Base-by-base conservation (phyloP, 53 echinoderm and acorn worm genomes). In the Temnopleurus reevesii region DNA sequence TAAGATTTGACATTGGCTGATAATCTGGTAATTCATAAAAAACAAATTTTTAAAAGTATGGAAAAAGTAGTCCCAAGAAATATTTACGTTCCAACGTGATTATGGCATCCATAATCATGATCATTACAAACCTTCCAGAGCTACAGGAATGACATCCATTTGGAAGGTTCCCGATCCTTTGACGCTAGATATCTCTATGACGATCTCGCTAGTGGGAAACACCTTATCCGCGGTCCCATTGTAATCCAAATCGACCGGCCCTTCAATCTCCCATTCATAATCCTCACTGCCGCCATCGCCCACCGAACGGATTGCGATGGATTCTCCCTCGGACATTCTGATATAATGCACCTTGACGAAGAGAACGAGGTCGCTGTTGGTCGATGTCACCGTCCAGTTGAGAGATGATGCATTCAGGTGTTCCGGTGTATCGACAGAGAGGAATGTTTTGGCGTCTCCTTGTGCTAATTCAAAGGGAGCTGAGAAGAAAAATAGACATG, bases 151-250 rank as follows among this genome's bases (percentile, higher is more conserved):
- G 21, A 83, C 31, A 9, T 38, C 4, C 21, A 83, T n/a, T 18
- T 8, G 8, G 23, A 83, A 55, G 10, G 17, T 0, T 36, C 36
- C 36, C 10, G 83, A 33, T 47, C 55, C 34, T 33, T 83, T 61
- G 17, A 24, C 18, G 43, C 29, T 35, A 12, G 2, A 10, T 23
- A 57, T 24, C 26, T 59, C 4, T 10, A 85, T 28, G 1, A 60
- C 23, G 38, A 85, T 44, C 8, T 17, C 28, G 2, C 85, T 61
- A 45, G 45, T 60, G 8, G 85, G 60, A 24, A 85, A 85, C 7
- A 61, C 85, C 63, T 85, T 85, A 21, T 79, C 79, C 4, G 79
- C 79, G 26, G 49, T 17, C 79, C 46, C 46, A 18, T 47, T 79
- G 30, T 51, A 79, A 41, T 71, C 71, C 38, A 38, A 23, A 38